Conservation (phyloP, 2,888 invertebrate species). For the Cenopis cana region DNA sequence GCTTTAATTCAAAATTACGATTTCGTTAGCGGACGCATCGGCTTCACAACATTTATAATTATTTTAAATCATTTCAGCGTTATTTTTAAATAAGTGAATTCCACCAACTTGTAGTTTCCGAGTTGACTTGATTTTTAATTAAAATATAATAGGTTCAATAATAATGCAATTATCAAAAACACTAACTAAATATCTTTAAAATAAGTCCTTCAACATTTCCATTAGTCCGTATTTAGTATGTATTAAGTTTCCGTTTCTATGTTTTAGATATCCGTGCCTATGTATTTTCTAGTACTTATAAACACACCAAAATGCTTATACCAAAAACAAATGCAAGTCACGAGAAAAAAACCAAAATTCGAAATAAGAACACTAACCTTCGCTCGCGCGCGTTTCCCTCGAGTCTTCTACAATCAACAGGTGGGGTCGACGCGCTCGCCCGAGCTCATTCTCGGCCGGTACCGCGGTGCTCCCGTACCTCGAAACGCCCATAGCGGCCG, state of each 20-base stretch:
- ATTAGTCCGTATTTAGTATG: no score
- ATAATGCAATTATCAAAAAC: no score
- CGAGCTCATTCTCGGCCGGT: constrained; percentile 70
- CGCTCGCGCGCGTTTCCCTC: constrained; percentile 69
- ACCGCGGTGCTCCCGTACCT: constrained; percentile 66
- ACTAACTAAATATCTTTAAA: no score
- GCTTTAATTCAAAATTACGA: no score
- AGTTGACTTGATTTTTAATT: no score
- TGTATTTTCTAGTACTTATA: neutral
- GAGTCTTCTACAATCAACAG: constrained; percentile 82
- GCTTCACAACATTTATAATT: no score
- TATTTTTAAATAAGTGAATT: no score
- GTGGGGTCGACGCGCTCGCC: constrained; percentile 72
- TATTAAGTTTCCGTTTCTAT: neutral
- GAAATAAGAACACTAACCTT: constrained; percentile 66
- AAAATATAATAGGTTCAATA: no score
- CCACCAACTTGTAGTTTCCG: no score
- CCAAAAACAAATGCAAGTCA: neutral
- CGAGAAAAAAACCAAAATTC: neutral
- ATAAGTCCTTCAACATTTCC: no score
- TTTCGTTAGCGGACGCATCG: no score
- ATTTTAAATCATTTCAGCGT: no score
- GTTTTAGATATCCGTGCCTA: neutral
- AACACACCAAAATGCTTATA: neutral
- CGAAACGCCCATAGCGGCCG: constrained; percentile 80